phyloP scores from a whole-genome alignment of 1,140 invertebrate genomes.

The Drosophila kanapiae region DNA sequence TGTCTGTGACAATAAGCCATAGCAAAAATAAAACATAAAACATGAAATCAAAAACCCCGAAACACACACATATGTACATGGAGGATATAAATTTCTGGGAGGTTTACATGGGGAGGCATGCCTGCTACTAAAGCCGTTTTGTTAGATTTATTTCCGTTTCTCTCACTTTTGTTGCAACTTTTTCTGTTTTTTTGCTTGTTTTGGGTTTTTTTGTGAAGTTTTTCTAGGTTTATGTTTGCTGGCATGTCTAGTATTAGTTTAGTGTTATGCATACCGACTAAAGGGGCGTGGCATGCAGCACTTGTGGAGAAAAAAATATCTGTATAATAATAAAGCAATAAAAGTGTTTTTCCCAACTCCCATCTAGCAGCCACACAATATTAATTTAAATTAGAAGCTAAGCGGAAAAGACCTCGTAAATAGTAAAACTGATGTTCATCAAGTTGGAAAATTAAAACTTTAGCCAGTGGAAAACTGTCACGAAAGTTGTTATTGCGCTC shows the following conservation, averaged over 20 bases:
- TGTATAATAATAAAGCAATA: not conserved
- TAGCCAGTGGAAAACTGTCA: constrained; percentile 55
- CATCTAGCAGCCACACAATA: not conserved
- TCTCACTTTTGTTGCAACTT: constrained; percentile 72
- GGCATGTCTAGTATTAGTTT: constrained; percentile 57
- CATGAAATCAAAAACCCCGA: constrained; percentile 59
- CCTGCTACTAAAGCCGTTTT: constrained; percentile 70
- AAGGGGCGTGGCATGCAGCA: constrained; percentile 22
- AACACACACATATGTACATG: constrained; percentile 29
- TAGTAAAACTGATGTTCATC: constrained; percentile 9
- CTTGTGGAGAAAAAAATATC: constrained; percentile 22
- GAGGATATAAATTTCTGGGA: constrained; percentile 26
- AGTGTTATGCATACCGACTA: constrained; percentile 34
- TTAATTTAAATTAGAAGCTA: constrained; percentile 42
- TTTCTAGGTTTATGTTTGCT: constrained; percentile 47
- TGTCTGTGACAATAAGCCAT: constrained; percentile 65
- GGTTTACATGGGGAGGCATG: constrained; percentile 19
- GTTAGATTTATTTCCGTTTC: constrained; percentile 80
- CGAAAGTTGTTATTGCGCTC: constrained; percentile 55
- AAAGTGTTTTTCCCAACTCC: not conserved
- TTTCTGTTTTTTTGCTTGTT: constrained; percentile 27
- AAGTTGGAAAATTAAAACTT: constrained; percentile 57
- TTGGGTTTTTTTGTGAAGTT: constrained; percentile 18
- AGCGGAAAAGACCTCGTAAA: constrained; percentile 34
- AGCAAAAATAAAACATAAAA: constrained; percentile 37